Evolutionary conservation across 1,140 invertebrate species (phyloP).

Genomic region (Anadara kagoshimensis): DNA sequence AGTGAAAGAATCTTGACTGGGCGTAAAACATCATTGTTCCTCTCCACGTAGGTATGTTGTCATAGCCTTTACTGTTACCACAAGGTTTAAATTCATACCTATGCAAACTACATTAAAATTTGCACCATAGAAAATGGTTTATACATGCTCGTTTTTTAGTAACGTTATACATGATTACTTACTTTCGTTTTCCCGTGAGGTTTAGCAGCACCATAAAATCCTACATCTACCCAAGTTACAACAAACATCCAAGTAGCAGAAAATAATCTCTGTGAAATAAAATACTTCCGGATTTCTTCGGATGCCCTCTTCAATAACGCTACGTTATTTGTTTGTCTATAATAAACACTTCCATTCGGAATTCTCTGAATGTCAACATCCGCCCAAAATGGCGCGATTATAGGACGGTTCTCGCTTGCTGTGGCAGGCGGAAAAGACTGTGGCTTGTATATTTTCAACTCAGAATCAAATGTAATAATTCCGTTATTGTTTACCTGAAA

Average conservation of each 20-base stretch:
- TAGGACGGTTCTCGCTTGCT: conserved; percentile 33
- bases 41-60: too few species aligned
- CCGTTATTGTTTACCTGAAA: conserved; percentile 65
- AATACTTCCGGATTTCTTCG: conserved; percentile 46
- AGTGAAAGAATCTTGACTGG: too few species aligned
- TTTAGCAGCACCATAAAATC: conserved; percentile 52
- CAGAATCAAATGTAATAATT: conserved; percentile 55
- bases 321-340: conserved; percentile 41
- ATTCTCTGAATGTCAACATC: conserved; percentile 45
- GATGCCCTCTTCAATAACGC: conserved; percentile 42
- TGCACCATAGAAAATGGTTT: too few species aligned
- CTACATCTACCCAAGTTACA: conserved; percentile 59
- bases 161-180: too few species aligned
- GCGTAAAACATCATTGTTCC: too few species aligned
- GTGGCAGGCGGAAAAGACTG: conserved; percentile 46
- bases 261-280: conserved; percentile 44
- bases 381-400: conserved; percentile 63
- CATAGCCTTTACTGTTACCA: too few species aligned
- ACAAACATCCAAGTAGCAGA: conserved; percentile 59
- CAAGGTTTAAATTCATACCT: too few species aligned
- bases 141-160: too few species aligned
- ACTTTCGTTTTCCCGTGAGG: conserved; percentile 40
- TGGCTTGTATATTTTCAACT: conserved; percentile 51
- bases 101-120: too few species aligned
- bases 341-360: conserved; percentile 47